Percentiles rank a stretch among this genome's conserved stretches.
These are phyloP conservation scores for Papilio xuthus DNA, from an alignment of 1,140 invertebrate genomes.

Conservation along the genomic window DNA sequence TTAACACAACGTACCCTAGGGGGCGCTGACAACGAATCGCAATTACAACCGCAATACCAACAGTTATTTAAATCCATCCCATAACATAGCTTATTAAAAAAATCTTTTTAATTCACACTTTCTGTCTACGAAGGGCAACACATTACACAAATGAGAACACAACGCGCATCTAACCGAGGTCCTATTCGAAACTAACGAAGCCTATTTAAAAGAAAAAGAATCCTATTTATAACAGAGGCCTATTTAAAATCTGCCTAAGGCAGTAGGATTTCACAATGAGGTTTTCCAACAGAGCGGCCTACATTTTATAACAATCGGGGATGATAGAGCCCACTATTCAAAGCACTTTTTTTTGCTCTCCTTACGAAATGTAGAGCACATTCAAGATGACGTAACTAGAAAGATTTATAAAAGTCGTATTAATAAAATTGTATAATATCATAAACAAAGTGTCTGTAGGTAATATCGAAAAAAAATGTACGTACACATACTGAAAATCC, in stretches of 20 bases:
- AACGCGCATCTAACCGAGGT: not conserved
- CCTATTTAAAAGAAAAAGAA: not conserved
- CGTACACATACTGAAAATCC: too few relatives aligned
- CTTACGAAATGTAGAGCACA: not conserved
- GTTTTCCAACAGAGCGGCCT: slow-evolving; percentile 2
- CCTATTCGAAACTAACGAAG: too few relatives aligned
- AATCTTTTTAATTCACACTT: not conserved
- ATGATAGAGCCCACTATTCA: not conserved
- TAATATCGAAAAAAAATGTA: too few relatives aligned
- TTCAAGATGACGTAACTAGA: not conserved
- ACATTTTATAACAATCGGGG: slow-evolving; percentile 21
- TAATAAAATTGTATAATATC: not conserved
- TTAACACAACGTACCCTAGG: not conserved
- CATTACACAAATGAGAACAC: not conserved
- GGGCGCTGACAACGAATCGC: not conserved
- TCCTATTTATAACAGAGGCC: not conserved
- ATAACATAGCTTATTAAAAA: not conserved
- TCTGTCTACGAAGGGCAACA: not conserved
- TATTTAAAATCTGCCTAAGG: slow-evolving; percentile 10
- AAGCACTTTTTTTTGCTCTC: not conserved
- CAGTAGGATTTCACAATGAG: slow-evolving; percentile 24
- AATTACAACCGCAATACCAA: not conserved
- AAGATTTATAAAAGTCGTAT: not conserved
- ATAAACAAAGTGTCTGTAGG: too few relatives aligned
- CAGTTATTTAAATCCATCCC: not conserved